Evolutionary conservation across 2,797 vertebrate genomes (phyloP), one percentile per base, ranked within the genome.

Genomic region (Semaprochilodus insignis): DNA sequence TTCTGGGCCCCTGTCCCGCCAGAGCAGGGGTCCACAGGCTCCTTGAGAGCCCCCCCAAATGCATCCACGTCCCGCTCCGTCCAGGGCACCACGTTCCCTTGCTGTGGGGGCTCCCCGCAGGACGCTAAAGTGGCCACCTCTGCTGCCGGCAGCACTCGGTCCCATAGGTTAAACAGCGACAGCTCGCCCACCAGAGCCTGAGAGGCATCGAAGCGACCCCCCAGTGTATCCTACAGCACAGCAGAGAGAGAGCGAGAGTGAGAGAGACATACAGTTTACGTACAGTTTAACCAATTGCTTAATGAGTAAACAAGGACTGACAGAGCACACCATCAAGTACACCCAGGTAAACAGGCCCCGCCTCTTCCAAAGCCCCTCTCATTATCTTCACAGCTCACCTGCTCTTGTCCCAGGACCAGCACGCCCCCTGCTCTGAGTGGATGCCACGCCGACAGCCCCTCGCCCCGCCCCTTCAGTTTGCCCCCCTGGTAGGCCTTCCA

Each of bases 171-270:
- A 87, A 99, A 99, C 91, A 98, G 96, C 0, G 98, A 95, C 60
- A 99, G 93, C 90, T 99, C 97, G 16, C 98, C 98, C 0, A 99
- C 97, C 14, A 99, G 96, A 59, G 98, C 97, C 90, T 99, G 98
- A 0, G 97, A 98, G 74, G 98, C 97, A 0, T 99, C 98, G 36
- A 99, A 99, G 11, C 97, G 96, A 0, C 98, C 98, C 0, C 98
- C 98, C 60, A 99, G 83, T 0, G 96, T 96, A 84, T 99, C 98
- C 98, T 99, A 21, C 11, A 66, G 54, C 17, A 31, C 19, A 57
- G n/a, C 31, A 63, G 77, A 36, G 31, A 67, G 36, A 69, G n/a
- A 74, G 65, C 11, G 23, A 78, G 67, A n/a, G 3, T 5, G 17
- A 31, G 31, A 31, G 31, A 31, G 31, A 31, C 31, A 31, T 31